Base-by-base conservation (phyloP, 2,113 vertebrate genomes). In the Ochotona curzoniae region DNA sequence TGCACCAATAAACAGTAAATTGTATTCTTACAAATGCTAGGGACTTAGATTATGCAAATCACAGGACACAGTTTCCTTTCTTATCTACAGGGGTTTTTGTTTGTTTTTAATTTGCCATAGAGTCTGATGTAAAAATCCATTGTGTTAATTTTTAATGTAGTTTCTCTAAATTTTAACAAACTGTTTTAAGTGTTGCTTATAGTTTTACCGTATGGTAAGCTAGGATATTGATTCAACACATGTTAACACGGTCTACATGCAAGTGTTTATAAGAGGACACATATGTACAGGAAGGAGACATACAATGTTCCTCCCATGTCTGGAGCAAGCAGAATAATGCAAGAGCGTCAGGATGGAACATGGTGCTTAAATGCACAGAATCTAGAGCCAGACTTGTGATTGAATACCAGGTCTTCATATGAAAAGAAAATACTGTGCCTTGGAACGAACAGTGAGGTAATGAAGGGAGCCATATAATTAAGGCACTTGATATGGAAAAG, bases 1-100 rank as follows among this genome's bases (percentile, higher is more conserved):
- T 88, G 30, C 89, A 96, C 28, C 49, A 96, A 49, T 69, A 74
- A 73, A 76, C 11, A 74, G 1, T 89, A 15, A 91, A 93, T 70
- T 95, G 17, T 83, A 67, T 81, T 93, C 23, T 91, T n/a, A 75
- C 2, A 67, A 20, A 12, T 88, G 67, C 87, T 76, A 81, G 2
- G 11, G 47, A 80, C 4, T 71, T 90, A 87, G 26, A 61, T 76
- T 85, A 54, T 74, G 23, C 0, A 23, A 93, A 78, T 80, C 63
- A 94, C 7, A 88, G 32, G 26, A 78, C 30, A 83, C 4, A 76
- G 30, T 88, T 92, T 87, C 18, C 14, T 95, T 85, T 95, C 57
- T 90, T 94, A 88, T 95, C 74, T 78, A 21, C 60, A 84, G 9
- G 38, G 38, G 3, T 44, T 44, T 44, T 84, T 63, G 7, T 78